Base-by-base conservation (phyloP, 2,797 vertebrate species). In the Otus scops region DNA sequence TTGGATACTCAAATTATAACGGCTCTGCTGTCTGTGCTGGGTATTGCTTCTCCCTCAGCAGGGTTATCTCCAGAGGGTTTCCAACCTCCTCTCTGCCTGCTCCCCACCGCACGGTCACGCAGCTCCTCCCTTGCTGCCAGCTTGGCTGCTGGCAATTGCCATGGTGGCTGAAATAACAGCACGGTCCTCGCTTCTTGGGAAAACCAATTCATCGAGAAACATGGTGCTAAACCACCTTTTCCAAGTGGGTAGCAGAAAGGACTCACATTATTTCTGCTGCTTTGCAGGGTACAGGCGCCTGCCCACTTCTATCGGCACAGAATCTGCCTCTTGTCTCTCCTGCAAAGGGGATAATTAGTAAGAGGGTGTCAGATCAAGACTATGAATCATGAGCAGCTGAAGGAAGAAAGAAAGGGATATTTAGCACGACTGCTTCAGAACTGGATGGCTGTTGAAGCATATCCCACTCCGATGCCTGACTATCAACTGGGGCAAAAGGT, bases 291-390 rank as follows among this genome's bases (percentile, higher is more conserved):
- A 12, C 32, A 23, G 60, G 63, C 0, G 0, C 50, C 68, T 80
- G 56, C n/a, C 67, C 19, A 5, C 45, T 48, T 5, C 0, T 0
- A 0, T 34, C 0, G 0, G 45, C 51, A 64, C 61, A 3, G 1
- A 64, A 38, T 57, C 48, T 81, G 41, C 61, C 61, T 84, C 43
- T 86, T 1, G 2, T 65, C 77, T 82, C 76, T 90, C 69, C 65
- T 3, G 11, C 34, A 10, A 30, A 79, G 41, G 59, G 65, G 38
- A 57, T 76, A 76, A 93, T 93, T 96, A 54, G 63, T 73, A 68
- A 79, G 77, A 89, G 61, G 74, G 81, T 85, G 87, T 59, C 84
- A 92, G 34, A 85, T 26, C 50, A 50, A 45, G 87, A 7, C 74
- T 65, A 2, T 91, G 89, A 92, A 89, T 94, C 78, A 71, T 1